Evolutionary conservation across 2,888 invertebrate species (phyloP), one percentile per base, ranked within the genome.

Genomic region (Ophion costatus): DNA sequence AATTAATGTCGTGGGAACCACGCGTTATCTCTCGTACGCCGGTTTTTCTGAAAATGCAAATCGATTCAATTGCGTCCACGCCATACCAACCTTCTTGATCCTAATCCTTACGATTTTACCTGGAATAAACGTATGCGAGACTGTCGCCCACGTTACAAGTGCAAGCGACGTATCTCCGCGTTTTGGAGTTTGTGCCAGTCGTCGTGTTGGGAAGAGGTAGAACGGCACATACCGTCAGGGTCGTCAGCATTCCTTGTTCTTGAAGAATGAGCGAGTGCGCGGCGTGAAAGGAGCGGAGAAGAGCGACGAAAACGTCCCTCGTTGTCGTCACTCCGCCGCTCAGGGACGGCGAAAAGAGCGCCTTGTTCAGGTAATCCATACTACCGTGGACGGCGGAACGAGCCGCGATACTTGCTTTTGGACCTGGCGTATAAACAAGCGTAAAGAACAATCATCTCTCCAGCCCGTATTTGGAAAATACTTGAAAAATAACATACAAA

Each of bases 111-210:
- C n/a, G 38, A 82, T 74, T 89, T 51, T 95, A 95, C 90, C 96
- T 96, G 11, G 96, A 95, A 94, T 97, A 98, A 81, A 98, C 97
- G 92, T 98, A 98, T n/a, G 97, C 98, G 87, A 98, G 94, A 67
- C 97, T 97, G 92, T 98, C 98, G 0, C 98, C 98, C 24, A 98
- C 98, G 93, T 98, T 98, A 92, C 98, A 98, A 71, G 97, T 96
- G 92, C 98, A 98, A 59, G 97, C 97, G 69, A 97, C 95, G 91
- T 96, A 96, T 89, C 95, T 95, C 74, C 94, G 94, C 75, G 92
- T 87, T 67, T 83, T 86, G 76, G 89, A 87, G 84, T 91, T 89
- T n/a, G 89, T 82, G 59, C 87, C 88, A n/a, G 88, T 83, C 20
- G 81, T 84, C 61, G 88, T 66, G 79, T 80, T 88, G 42, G 91